phyloP scores from a whole-genome alignment of 2,888 invertebrate genomes.

The Elegia similella region DNA sequence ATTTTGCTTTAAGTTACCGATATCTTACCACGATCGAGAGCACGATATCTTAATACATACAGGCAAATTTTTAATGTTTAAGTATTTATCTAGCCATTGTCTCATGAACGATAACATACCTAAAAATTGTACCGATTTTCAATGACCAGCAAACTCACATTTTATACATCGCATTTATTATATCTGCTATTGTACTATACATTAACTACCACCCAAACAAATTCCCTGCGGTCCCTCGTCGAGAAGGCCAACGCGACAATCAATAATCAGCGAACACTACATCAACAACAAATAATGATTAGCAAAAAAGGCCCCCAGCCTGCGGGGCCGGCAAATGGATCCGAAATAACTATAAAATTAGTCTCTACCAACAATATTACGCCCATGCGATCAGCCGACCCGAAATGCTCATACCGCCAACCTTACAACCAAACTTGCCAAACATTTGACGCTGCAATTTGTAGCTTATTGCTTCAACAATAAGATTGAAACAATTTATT shows the following conservation, averaged over 20 bases:
- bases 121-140: too few relatives aligned
- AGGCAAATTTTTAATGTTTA: too few relatives aligned
- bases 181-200: too few relatives aligned
- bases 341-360: slow-evolving; percentile 67
- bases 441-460: slow-evolving; percentile 22
- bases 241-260: slow-evolving; percentile 30
- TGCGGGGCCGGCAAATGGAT: slow-evolving; percentile 48
- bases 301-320: slow-evolving; percentile 43
- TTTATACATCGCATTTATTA: too few relatives aligned
- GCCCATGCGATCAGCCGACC: slow-evolving; percentile 53
- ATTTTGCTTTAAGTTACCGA: too few relatives aligned
- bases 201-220: neutral
- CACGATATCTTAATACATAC: too few relatives aligned
- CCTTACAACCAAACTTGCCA: neutral
- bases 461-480: slow-evolving; percentile 21
- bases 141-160: too few relatives aligned
- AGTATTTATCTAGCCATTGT: too few relatives aligned
- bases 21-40: too few relatives aligned
- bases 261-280: slow-evolving; percentile 40
- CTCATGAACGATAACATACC: too few relatives aligned
- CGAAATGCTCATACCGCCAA: slow-evolving; percentile 23
- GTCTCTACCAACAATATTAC: slow-evolving; percentile 55
- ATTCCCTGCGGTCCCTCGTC: slow-evolving; percentile 12
- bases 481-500: slow-evolving; percentile 16
- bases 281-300: slow-evolving; percentile 50